A percentile compares a stretch with the other conserved stretches of the same genome.
Conservation (phyloP, 2,113 vertebrate species). For the Cygnus atratus region DNA sequence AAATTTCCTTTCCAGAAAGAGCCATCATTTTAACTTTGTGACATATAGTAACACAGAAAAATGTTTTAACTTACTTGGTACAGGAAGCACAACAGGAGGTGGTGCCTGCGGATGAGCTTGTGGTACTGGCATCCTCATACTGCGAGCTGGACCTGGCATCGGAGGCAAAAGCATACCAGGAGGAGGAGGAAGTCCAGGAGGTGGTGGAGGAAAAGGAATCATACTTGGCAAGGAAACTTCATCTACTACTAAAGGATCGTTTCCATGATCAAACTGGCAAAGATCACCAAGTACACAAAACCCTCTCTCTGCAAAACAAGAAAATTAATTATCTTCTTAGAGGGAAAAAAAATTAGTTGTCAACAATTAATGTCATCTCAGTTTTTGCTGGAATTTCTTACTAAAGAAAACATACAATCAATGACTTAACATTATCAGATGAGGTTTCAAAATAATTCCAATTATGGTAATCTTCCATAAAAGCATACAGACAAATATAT, state of each 20-base stretch:
- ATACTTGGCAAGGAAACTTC: conserved; percentile 93
- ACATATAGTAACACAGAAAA: neutral
- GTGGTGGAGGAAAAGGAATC: conserved; percentile 94
- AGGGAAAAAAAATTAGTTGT: fast-evolving
- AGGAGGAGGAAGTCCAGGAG: conserved; percentile 81
- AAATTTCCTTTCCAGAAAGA: neutral
- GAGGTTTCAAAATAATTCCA: neutral
- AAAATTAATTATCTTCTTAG: neutral
- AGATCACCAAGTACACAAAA: conserved; percentile 97
- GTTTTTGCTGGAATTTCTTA: neutral
- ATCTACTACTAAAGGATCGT: conserved; percentile 92
- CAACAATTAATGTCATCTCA: fast-evolving
- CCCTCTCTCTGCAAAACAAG: conserved; percentile 88
- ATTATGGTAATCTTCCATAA: neutral
- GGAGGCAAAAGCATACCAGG: conserved; percentile 84
- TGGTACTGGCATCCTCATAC: conserved; percentile 83
- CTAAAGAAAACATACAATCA: neutral
- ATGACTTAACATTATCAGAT: neutral
- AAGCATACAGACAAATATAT: neutral
- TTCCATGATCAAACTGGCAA: conserved; percentile 95
- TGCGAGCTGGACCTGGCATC: conserved; percentile 77
- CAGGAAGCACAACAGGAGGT: conserved; percentile 89
- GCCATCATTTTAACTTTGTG: neutral
- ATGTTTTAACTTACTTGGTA: conserved; percentile 80
- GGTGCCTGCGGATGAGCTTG: conserved; percentile 85